phyloP scores from a whole-genome alignment of 2,797 vertebrate genomes.

The Echiichthys vipera region DNA sequence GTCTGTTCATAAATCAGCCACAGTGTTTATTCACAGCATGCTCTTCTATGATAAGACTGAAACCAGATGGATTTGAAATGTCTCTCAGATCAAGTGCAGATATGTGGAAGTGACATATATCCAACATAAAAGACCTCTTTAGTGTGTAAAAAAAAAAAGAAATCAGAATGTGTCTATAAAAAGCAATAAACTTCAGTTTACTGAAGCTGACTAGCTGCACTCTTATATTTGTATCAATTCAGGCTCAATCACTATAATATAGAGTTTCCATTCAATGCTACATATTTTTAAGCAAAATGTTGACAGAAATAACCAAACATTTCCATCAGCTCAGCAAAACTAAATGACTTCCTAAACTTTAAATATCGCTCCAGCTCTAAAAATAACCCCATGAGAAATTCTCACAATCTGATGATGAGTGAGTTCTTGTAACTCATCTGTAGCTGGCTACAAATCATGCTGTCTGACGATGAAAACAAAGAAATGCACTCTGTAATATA shows the following conservation, averaged over 20 bases:
- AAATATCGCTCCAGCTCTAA: conserved; percentile 36
- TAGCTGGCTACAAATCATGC: not conserved
- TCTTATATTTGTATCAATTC: conserved; percentile 24
- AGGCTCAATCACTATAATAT: not conserved
- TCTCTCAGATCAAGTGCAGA: conserved; percentile 29
- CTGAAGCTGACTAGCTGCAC: conserved; percentile 30
- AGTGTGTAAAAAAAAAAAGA: not conserved
- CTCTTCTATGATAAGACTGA: conserved; percentile 22
- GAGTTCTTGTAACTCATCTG: conserved; percentile 12
- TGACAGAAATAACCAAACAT: conserved; percentile 44
- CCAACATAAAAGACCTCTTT: conserved; percentile 11
- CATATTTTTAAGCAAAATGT: conserved; percentile 15
- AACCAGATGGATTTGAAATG: conserved; percentile 39
- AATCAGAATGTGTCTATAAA: conserved; percentile 6
- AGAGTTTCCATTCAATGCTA: conserved; percentile 12
- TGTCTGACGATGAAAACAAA: not conserved
- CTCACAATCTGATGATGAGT: conserved; percentile 18
- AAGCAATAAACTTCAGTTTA: conserved; percentile 15
- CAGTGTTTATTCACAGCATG: conserved; percentile 28
- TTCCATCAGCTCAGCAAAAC: conserved; percentile 50
- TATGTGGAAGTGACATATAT: conserved; percentile 34
- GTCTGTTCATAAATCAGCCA: conserved; percentile 41
- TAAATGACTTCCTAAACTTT: conserved; percentile 41
- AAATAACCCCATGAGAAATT: conserved; percentile 73
- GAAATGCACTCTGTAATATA: not conserved